Percentiles rank a stretch among this genome's conserved stretches.
phyloP scores from a whole-genome alignment of 2,113 vertebrate species.

The Struthio camelus region DNA sequence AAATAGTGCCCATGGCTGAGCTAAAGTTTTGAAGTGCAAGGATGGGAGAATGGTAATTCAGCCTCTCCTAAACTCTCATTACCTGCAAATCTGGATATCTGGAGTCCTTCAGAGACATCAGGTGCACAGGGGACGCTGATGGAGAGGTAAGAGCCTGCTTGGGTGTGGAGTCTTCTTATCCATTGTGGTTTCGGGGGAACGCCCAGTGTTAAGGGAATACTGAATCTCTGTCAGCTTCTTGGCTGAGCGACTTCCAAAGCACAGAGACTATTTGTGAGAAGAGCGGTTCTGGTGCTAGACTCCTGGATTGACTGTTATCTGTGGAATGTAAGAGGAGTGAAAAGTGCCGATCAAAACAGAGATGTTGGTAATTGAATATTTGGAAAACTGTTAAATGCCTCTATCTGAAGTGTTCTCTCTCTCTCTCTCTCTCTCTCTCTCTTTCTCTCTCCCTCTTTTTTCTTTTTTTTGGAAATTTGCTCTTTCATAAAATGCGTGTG shows the following conservation, averaged over 20 bases:
- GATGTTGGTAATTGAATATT: background rate
- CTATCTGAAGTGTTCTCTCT: background rate
- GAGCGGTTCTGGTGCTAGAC: background rate
- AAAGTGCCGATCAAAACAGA: background rate
- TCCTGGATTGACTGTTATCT: background rate
- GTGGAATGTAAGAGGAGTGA: background rate
- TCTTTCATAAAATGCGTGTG: background rate
- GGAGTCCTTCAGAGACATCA: background rate
- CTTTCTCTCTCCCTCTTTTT: too few relatives aligned
- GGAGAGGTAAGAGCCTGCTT: background rate
- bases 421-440: background rate
- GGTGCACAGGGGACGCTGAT: background rate
- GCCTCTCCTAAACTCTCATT: too few relatives aligned
- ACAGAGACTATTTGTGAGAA: too few relatives aligned
- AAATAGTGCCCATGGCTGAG: background rate
- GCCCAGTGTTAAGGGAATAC: background rate
- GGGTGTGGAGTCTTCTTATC: accelerated
- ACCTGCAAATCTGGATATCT: background rate
- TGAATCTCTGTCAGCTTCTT: background rate
- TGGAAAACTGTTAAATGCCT: background rate
- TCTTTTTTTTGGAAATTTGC: background rate
- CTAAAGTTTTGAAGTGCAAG: background rate
- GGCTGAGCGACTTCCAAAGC: background rate
- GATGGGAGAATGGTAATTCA: background rate
- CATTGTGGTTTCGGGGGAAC: background rate